Evolutionary conservation across 2,888 invertebrate species (phyloP).

Genomic region (Osmoderma eremita): DNA sequence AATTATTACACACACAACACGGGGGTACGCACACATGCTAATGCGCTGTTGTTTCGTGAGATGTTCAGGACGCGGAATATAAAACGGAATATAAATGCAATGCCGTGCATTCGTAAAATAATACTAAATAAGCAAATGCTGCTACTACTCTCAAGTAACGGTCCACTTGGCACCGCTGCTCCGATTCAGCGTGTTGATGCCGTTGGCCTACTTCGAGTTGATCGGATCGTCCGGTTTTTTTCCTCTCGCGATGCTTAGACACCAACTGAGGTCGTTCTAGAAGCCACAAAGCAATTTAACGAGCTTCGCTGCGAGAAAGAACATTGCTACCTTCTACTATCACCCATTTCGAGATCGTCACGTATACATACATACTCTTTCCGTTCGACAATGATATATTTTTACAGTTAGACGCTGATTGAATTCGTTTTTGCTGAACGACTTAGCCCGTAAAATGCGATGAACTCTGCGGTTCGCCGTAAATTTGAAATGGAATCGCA

Average conservation of each 20-base stretch:
- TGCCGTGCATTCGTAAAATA: neutral
- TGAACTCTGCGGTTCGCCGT: neutral
- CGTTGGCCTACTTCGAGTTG: conserved; percentile 39
- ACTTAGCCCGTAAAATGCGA: neutral
- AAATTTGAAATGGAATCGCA: neutral
- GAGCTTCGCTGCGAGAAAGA: conserved; percentile 1
- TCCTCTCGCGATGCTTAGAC: conserved; percentile 4
- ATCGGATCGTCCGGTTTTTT: conserved; percentile 6
- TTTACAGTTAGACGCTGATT: conserved; percentile 26
- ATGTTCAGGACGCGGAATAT: conserved; percentile 8
- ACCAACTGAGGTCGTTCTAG: conserved; percentile 14
- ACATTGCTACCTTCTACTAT: neutral
- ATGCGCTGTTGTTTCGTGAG: conserved; percentile 11
- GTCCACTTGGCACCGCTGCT: conserved; percentile 42
- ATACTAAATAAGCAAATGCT: neutral
- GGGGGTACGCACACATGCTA: too few relatives aligned
- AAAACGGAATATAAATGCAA: conserved; percentile 14
- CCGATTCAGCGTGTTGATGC: conserved; percentile 31
- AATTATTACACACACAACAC: conserved; percentile 3
- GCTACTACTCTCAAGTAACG: conserved; percentile 36
- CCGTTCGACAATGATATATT: conserved; percentile 10
- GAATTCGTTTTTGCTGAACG: conserved; percentile 14
- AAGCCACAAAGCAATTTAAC: conserved; percentile 25
- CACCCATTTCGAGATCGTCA: conserved; percentile 24
- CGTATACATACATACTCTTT: conserved; percentile 11